A percentile compares a stretch with the other conserved stretches of the same genome.
phyloP scores from a whole-genome alignment of 2,113 vertebrate species.

The Psittacara wagleri region DNA sequence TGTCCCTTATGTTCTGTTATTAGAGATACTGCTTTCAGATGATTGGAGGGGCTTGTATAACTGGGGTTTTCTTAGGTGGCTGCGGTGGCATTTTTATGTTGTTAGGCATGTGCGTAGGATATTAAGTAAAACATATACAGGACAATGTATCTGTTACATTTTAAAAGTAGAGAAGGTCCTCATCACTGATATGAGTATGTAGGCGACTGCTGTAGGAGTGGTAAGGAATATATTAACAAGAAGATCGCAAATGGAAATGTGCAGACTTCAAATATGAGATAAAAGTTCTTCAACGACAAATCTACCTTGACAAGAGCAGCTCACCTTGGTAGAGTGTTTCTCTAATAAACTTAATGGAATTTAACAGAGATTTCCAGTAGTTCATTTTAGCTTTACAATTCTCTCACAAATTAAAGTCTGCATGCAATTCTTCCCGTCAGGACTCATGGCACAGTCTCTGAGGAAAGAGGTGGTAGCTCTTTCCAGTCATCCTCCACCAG shows the following conservation, averaged over 20 bases:
- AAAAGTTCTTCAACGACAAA: background rate
- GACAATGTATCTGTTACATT: background rate
- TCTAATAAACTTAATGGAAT: background rate
- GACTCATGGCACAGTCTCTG: background rate
- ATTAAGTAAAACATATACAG: background rate
- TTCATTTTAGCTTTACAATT: background rate
- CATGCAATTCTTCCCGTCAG: background rate
- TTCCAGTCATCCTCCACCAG: background rate
- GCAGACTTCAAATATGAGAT: background rate
- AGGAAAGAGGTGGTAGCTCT: background rate
- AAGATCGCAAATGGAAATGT: background rate
- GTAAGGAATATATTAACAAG: background rate
- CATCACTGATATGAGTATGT: background rate
- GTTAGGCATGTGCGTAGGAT: background rate
- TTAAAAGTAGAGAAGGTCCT: background rate
- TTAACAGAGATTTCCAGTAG: background rate
- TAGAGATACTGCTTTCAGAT: background rate
- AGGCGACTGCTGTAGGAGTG: background rate
- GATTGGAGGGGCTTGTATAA: background rate
- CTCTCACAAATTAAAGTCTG: background rate
- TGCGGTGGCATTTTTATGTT: background rate
- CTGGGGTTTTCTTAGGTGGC: background rate
- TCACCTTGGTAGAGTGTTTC: background rate
- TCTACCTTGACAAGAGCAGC: background rate
- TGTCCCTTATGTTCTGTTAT: background rate